Evolutionary conservation across 2,888 invertebrate species (phyloP).

Genomic region (Phengaris arion): DNA sequence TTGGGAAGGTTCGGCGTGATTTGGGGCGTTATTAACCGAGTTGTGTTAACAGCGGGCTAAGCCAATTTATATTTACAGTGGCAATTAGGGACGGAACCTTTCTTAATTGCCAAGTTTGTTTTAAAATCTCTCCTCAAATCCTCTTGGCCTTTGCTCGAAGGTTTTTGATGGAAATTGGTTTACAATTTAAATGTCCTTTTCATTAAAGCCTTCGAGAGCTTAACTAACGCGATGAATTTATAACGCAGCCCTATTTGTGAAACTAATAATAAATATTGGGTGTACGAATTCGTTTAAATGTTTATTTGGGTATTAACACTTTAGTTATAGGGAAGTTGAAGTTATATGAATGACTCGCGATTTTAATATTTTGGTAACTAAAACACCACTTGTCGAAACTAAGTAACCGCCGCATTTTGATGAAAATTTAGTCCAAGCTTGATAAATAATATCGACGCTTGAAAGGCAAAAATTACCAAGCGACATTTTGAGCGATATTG

Average conservation of each 20-base stretch:
- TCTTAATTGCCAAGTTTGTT: slow-evolving; percentile 29
- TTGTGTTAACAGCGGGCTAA: slow-evolving; percentile 22
- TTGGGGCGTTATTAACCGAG: slow-evolving; percentile 10
- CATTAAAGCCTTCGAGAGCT: not conserved
- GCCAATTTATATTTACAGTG: slow-evolving; percentile 29
- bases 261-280: slow-evolving; percentile 3
- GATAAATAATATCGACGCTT: no score
- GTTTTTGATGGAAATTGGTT: slow-evolving; percentile 20
- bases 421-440: no score
- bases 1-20: not conserved
- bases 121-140: slow-evolving; percentile 18
- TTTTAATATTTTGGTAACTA: no score
- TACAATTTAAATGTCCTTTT: slow-evolving; percentile 25
- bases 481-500: no score
- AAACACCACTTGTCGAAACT: no score
- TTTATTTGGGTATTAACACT: not conserved
- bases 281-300: not conserved
- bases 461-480: no score
- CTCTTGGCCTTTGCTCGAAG: slow-evolving; percentile 13
- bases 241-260: not conserved
- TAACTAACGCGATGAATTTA: slow-evolving; percentile 5
- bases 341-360: no score
- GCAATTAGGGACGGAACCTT: slow-evolving; percentile 21
- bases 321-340: no score
- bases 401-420: no score